Evolutionary conservation across 2,888 invertebrate genomes (phyloP).

Genomic region (Phlogophora meticulosa): DNA sequence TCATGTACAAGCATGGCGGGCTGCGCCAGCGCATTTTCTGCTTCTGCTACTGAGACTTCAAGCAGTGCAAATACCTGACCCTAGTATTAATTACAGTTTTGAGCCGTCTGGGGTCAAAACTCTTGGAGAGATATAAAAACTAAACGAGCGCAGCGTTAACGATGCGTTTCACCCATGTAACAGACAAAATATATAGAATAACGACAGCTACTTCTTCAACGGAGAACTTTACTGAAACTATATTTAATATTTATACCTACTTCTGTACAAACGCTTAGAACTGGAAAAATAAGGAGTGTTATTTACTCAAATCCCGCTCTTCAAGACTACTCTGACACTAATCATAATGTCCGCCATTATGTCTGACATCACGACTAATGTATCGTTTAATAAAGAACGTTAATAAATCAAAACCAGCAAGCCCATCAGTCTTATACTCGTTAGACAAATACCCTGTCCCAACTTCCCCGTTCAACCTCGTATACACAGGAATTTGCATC

Average conservation of each 20-base stretch:
- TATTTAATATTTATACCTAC: not conserved
- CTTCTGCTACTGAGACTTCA: too few species aligned
- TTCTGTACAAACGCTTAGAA: not conserved
- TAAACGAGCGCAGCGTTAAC: too few species aligned
- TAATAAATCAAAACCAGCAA: conserved; percentile 49
- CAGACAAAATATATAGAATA: conserved; percentile 12
- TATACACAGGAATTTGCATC: conserved; percentile 51
- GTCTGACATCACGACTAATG: conserved; percentile 23
- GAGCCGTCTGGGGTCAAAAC: too few species aligned
- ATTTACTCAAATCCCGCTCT: not conserved
- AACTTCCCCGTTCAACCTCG: conserved; percentile 42
- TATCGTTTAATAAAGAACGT: conserved; percentile 39
- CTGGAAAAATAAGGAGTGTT: not conserved
- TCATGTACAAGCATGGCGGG: too few species aligned
- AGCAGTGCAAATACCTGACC: too few species aligned
- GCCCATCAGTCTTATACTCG: conserved; percentile 50
- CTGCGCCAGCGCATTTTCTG: too few species aligned
- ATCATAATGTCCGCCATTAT: conserved; percentile 24
- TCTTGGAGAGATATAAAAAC: too few species aligned
- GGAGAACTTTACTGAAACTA: conserved; percentile 8
- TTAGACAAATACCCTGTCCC: conserved; percentile 54
- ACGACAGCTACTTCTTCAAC: conserved; percentile 2
- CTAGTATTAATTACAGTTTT: too few species aligned
- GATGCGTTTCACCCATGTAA: not conserved
- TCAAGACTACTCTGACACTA: conserved; percentile 7